Evolutionary conservation across 2,888 invertebrate genomes (phyloP).

Genomic region (Microdon myrmicae): DNA sequence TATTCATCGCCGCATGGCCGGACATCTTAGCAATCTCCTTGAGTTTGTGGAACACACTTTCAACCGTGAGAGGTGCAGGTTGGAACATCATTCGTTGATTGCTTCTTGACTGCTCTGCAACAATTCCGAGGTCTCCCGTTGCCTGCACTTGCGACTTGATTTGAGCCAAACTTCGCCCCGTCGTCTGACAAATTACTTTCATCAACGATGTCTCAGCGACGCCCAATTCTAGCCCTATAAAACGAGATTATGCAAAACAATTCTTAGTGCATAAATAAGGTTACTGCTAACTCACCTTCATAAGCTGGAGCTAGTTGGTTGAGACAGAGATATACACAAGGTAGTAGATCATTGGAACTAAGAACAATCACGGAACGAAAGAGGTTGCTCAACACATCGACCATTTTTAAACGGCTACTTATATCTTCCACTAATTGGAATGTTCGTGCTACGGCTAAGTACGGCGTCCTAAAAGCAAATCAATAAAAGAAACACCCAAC

Average conservation of each 20-base stretch:
- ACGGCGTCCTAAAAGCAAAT: conserved; percentile 79
- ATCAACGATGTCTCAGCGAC: conserved; percentile 93
- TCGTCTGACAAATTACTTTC: conserved; percentile 92
- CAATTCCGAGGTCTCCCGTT: conserved; percentile 89
- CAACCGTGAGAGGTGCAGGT: conserved; percentile 80
- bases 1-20: conserved; percentile 79
- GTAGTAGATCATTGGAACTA: conserved; percentile 88
- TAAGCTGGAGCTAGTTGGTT: conserved; percentile 97
- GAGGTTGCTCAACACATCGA: conserved; percentile 91
- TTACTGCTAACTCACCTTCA: conserved; percentile 74
- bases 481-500: background rate
- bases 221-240: conserved; percentile 81
- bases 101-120: conserved; percentile 85
- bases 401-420: conserved; percentile 86
- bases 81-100: conserved; percentile 90
- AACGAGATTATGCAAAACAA: background rate
- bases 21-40: conserved; percentile 88
- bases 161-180: conserved; percentile 85
- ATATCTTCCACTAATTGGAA: conserved; percentile 89
- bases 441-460: conserved; percentile 89
- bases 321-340: conserved; percentile 93
- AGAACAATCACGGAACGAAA: conserved; percentile 89
- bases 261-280: background rate
- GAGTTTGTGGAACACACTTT: conserved; percentile 82
- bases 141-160: conserved; percentile 73